Base-by-base conservation (phyloP, 2,888 invertebrate species). In the Neocrepidodera transversa region DNA sequence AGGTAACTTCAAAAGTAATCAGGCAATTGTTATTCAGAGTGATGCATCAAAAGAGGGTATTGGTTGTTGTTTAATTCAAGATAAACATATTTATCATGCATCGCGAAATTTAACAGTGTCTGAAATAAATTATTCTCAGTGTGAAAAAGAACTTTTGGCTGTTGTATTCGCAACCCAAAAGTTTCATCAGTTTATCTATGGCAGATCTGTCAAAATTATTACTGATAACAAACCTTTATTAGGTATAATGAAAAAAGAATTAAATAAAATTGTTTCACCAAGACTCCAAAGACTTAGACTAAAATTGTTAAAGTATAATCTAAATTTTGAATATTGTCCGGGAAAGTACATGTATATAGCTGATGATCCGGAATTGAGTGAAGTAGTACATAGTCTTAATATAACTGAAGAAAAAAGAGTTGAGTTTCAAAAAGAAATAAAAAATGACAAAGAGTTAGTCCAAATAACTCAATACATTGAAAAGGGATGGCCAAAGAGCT, bases 151-250 rank as follows among this genome's bases (percentile, higher is more conserved):
- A 59, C 51, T 68, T 4, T 55, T 76, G 13, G 69, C 71, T 1
- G 73, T 77, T 35, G 65, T 61, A 8, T 74, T 71, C 64, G 68
- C 64, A 1, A 68, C 71, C 30, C 38, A 58, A 17, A 73, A 71
- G 53, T 65, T 68, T 68, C 71, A 71, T 49, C 68, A 74, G 48
- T 75, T 71, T 60, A 65, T 76, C 3, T 75, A 69, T 68, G 73
- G 72, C 3, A 58, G 67, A 51, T 58, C 60, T 56, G 40, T 74
- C 2, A 38, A 58, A 17, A 66, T 76, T 5, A 63, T 74, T 18
- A 55, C 61, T 8, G 64, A 73, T 61, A 76, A 76, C 42, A 71
- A 73, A 56, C 75, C 75, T 2, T 47, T 76, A 36, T 60, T 63
- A 13, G 17, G 53, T 8, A 47, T 66, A 20, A 67, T 69, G 43